Evolutionary conservation across 2,797 vertebrate species (phyloP), one percentile per base, ranked within the genome.

Genomic region (Heteromormyrus szaboi): DNA sequence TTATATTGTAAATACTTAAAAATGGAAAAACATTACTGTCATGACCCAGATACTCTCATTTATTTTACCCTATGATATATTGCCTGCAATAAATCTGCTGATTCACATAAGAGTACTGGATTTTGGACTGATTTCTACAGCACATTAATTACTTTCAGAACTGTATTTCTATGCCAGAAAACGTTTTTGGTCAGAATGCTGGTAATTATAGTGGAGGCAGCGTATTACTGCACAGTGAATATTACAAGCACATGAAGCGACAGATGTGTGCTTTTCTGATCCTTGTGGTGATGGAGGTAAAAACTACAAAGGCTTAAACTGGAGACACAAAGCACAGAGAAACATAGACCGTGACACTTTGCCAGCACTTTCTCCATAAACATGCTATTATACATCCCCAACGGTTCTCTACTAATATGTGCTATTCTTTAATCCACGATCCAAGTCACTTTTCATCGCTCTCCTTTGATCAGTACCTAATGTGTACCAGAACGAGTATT

Each of bases 401-500:
- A 37, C 1, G 25, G 14, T 25, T 14, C 65, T 54, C 65, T 88
- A 46, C 37, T 81, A 85, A 89, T 88, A 84, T 87, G 84, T 65
- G 50, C 62, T 86, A 59, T 88, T 68, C 46, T 76, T 54, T 62
- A 12, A 62, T 46, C 0, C 25, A 29, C 48, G 46, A 48, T 59
- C 72, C 89, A 22, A 62, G 19, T 65, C 29, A 25, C 72, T 29
- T 89, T 65, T 86, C 33, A 79, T 89, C 37, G 9, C 37, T 68
- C 14, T 44, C 22, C 89, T 93, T 92, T 93, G 91, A 92, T 91
- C 92, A 90, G 19, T 62, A 59, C 88, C 88, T 92, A 92, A 92
- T 93, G 90, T 91, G 84, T 91, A 92, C 91, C 91, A 91, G 90
- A 92, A 90, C 86, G 88, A 89, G 85, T 41, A 81, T 62, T 59